Percentiles rank a stretch among this genome's conserved stretches.
Evolutionary conservation across 2,113 vertebrate species (phyloP).

Genomic region (Athene noctua): DNA sequence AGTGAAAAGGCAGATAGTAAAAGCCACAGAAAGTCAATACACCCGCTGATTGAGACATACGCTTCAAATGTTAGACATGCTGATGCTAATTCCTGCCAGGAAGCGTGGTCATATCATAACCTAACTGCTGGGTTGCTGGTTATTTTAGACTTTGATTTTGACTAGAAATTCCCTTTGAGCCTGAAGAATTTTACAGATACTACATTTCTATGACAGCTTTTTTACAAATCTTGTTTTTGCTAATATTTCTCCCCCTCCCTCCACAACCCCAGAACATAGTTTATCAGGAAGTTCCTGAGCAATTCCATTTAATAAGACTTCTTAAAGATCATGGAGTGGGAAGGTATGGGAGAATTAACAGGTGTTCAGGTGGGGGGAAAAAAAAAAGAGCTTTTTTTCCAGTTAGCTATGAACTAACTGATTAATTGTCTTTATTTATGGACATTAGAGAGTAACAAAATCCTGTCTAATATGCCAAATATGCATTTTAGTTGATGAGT

Average conservation of each 20-base stretch:
- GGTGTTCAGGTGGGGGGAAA: rapidly evolving
- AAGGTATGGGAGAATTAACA: neutral
- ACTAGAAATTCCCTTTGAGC: neutral
- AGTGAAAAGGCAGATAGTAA: slow-evolving; percentile 3
- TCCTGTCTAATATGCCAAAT: neutral
- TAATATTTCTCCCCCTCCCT: neutral
- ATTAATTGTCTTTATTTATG: neutral
- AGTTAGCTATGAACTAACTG: neutral
- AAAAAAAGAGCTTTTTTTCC: neutral
- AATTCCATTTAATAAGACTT: neutral
- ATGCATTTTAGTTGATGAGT: neutral
- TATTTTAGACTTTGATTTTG: neutral
- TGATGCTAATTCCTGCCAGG: neutral
- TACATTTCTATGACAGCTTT: neutral
- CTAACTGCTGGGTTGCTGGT: neutral
- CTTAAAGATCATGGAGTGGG: neutral
- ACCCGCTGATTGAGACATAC: neutral
- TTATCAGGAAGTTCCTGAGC: neutral
- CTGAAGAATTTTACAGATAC: neutral
- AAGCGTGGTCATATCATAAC: neutral
- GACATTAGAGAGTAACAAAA: neutral
- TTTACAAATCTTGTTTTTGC: neutral
- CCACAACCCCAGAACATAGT: neutral
- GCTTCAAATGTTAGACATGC: neutral
- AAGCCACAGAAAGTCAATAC: slow-evolving; percentile 33